Percentiles rank a stretch among this genome's conserved stretches.
These are phyloP conservation scores for Peromyscus melanophrys DNA, from an alignment of 2,797 vertebrate genomes.

Conservation along the genomic window DNA sequence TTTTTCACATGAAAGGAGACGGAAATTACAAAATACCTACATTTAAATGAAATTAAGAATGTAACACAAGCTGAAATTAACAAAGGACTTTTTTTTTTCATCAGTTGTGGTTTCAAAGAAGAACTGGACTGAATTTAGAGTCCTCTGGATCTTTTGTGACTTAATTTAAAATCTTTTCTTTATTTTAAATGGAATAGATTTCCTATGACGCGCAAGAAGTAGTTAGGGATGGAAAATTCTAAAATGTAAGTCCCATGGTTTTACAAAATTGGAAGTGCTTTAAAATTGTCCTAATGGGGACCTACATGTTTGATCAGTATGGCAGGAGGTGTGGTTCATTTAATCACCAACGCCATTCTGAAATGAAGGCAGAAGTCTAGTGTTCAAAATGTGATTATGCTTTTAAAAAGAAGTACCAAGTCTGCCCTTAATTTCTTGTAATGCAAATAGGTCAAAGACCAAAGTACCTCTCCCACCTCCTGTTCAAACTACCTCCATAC, in stretches of 20 bases:
- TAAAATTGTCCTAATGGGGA: slow-evolving; percentile 60
- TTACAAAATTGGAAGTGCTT: slow-evolving; percentile 69
- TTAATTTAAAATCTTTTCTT: slow-evolving; percentile 82
- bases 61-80: slow-evolving; percentile 68
- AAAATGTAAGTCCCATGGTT: slow-evolving; percentile 67
- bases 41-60: slow-evolving; percentile 81
- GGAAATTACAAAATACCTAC: slow-evolving; percentile 78
- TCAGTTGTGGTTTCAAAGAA: slow-evolving; percentile 78
- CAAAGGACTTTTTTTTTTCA: slow-evolving; percentile 69
- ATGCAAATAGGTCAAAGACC: slow-evolving; percentile 8
- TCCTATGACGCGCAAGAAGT: slow-evolving; percentile 72
- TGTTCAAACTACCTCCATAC: neutral
- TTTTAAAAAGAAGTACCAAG: slow-evolving; percentile 21
- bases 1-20: slow-evolving; percentile 53
- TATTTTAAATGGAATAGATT: slow-evolving; percentile 80
- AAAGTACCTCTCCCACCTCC: neutral
- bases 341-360: slow-evolving; percentile 49
- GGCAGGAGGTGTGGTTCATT: slow-evolving; percentile 45
- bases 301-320: slow-evolving; percentile 35
- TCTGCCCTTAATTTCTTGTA: slow-evolving; percentile 38
- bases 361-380: slow-evolving; percentile 44
- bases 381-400: slow-evolving; percentile 18
- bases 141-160: slow-evolving; percentile 76
- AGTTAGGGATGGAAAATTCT: slow-evolving; percentile 78
- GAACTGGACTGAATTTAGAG: slow-evolving; percentile 81